phyloP scores from a whole-genome alignment of 2,888 invertebrate species.

The Acheta domesticus region DNA sequence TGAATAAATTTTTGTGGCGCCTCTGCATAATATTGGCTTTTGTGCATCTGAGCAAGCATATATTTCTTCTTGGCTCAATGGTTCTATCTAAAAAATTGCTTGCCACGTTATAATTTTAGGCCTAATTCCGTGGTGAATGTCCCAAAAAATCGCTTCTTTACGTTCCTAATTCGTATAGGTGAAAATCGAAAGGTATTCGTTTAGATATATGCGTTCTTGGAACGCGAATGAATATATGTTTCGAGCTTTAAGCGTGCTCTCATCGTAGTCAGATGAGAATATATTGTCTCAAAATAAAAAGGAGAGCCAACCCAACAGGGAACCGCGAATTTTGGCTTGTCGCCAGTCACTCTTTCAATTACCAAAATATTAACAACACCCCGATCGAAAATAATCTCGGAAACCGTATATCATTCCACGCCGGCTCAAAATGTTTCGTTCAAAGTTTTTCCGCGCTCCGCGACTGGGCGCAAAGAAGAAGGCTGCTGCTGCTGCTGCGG shows the following conservation, averaged over 20 bases:
- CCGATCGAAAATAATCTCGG: slow-evolving; percentile 18
- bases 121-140: background rate
- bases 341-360: slow-evolving; percentile 7
- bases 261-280: background rate
- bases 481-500: background rate
- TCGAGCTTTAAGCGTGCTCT: background rate
- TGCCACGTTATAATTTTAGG: background rate
- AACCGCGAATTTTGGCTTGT: slow-evolving; percentile 8
- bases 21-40: too few species aligned
- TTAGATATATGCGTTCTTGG: background rate
- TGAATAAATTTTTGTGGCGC: too few species aligned
- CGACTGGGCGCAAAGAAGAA: background rate
- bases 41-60: background rate
- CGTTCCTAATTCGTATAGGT: too few species aligned
- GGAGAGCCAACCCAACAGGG: background rate
- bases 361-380: slow-evolving; percentile 18
- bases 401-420: slow-evolving; percentile 2
- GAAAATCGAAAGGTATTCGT: too few species aligned
- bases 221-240: background rate
- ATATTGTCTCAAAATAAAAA: slow-evolving; percentile 5
- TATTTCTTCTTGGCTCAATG: background rate
- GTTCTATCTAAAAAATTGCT: background rate
- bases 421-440: background rate
- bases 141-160: too few species aligned
- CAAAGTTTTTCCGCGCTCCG: background rate